These are phyloP conservation scores for Onychomys torridus DNA, from an alignment of 2,797 vertebrate genomes.

Conservation along the genomic window DNA sequence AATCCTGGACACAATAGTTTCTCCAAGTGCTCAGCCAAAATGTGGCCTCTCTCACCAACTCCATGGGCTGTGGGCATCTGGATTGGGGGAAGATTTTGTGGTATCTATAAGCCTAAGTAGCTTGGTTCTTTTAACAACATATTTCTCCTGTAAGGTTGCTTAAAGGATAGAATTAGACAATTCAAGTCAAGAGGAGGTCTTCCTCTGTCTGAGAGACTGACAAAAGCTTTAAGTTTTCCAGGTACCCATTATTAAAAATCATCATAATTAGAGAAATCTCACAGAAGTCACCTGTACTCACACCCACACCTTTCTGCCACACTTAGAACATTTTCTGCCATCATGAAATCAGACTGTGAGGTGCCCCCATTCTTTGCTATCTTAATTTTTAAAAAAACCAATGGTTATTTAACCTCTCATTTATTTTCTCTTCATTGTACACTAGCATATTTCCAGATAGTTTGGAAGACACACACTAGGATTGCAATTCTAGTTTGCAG, in stretches of 20 bases:
- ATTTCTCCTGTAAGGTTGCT: background rate
- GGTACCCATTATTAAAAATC: background rate
- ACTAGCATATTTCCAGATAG: background rate
- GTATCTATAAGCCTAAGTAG: background rate
- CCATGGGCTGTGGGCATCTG: background rate
- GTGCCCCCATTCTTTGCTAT: background rate
- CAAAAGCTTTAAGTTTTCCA: slow-evolving; percentile 3
- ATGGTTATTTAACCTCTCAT: background rate
- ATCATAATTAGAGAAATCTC: slow-evolving; percentile 8
- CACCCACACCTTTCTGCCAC: background rate
- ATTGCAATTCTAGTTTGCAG: background rate
- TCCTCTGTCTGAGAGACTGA: background rate
- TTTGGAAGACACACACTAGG: background rate
- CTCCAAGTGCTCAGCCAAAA: background rate
- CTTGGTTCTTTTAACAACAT: background rate
- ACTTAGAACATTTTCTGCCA: background rate
- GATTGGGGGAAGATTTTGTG: background rate
- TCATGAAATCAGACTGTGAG: background rate
- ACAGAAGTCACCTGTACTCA: background rate
- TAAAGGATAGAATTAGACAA: background rate
- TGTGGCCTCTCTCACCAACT: background rate
- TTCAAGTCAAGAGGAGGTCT: background rate
- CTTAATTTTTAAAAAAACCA: background rate
- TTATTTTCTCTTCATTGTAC: background rate
- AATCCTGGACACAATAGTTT: background rate